Evolutionary conservation across 35 echinoderm and acorn worm species (phyloP), one percentile per base, ranked within the genome.

Genomic region (Ptychodera flava): DNA sequence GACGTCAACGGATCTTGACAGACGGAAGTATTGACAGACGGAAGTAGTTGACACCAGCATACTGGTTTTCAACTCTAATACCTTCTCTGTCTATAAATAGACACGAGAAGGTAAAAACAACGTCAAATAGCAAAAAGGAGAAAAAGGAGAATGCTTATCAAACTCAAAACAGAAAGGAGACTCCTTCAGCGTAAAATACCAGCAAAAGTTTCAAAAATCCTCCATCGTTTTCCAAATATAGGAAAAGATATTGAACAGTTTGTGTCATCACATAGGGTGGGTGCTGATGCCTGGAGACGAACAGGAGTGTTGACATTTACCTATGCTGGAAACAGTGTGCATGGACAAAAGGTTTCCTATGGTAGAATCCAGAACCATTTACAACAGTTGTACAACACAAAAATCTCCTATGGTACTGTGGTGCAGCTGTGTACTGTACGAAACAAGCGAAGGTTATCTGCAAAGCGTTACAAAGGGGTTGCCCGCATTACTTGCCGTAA

Each of bases 221-320:
- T 89, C 14, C 30, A 31, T 1, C 52, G 85, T 34, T 84, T 36
- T 35, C 81, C 88, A 37, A 64, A 86, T 30, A 85, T 89, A 22
- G 88, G 88, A 75, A 83, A 78, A 78, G 82, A 53, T 27, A 85
- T 89, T 22, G 88, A 89, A 77, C 28, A 89, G 28, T 89, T 85
- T 31, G 88, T 89, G 1, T 32, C 37, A 6, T 28, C 64, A 1
- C 52, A 85, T 53, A 28, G 30, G 32, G 36, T 85, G 52, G 81
- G 88, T 27, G 81, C 88, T 27, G 88, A 89, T 89, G 81, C 81
- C 29, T 91, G 91, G 91, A 82, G 91, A 31, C 27, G 87, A 83
- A 92, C 87, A 35, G 80, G 91, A 1, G 82, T 92, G 0, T n/a
- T n/a, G n/a, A n/a, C n/a, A n/a, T 89, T 78, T 12, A 92, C 45